Base-by-base conservation (phyloP, 1,140 invertebrate species). In the Mesaphorura yosii region DNA sequence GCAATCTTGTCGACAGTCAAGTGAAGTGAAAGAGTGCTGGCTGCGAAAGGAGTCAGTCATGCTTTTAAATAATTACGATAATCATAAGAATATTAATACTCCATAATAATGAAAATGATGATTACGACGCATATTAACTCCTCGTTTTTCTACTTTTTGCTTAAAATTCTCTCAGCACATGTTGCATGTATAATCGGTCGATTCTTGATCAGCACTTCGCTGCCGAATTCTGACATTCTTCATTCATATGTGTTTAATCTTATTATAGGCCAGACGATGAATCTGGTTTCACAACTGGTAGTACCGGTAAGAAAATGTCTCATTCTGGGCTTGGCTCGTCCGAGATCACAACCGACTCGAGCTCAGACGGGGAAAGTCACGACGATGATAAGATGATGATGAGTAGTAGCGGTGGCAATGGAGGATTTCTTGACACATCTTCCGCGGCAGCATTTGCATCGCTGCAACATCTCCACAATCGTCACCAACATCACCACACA, bases 281-380 rank as follows among this genome's bases (percentile, higher is more conserved):
- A n/a, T n/a, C n/a, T n/a, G n/a, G n/a, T n/a, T n/a, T n/a, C n/a
- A n/a, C n/a, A n/a, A n/a, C n/a, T n/a, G n/a, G n/a, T n/a, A n/a
- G 60, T n/a, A 58, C 50, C 34, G 56, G 51, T 12, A 63, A 63
- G 47, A 59, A 58, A 58, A 41, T 52, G 34, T 28, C 41, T 40
- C 57, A 58, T 44, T 56, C 53, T 27, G 57, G 60, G 22, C 28
- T 55, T n/a, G 57, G 60, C 7, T 62, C 57, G 46, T 52, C 55
- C 12, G 61, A 63, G 26, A n/a, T n/a, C n/a, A n/a, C n/a, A n/a
- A 55, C 54, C 22, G 60, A 63, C 34, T 59, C 61, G 15, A 63
- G 61, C 53, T 59, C 57, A 31, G 56, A 51, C 51, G 51, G 42
- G 6, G 61, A 63, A 58, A 63, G 60, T 54, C 57, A 63, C 31